phyloP scores from a whole-genome alignment of 2,113 vertebrate genomes.

The Cyprinodon brontotheroides region DNA sequence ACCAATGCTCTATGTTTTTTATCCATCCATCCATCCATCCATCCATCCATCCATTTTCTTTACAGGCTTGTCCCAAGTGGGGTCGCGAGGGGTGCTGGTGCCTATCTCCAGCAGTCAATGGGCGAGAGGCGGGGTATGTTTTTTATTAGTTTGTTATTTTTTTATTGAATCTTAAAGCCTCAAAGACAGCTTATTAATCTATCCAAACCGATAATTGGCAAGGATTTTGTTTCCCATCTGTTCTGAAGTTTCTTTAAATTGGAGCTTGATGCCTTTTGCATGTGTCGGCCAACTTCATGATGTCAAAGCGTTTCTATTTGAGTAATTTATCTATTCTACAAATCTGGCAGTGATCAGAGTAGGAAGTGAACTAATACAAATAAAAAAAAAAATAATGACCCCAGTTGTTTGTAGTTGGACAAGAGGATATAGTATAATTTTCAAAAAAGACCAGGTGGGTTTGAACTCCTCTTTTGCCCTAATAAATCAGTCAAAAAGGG shows the following conservation, averaged over 20 bases:
- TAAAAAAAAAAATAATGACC: background rate
- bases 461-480: background rate
- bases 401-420: background rate
- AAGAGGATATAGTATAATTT: background rate
- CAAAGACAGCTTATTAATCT: too few species aligned
- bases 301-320: background rate
- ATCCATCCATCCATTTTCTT: too few species aligned
- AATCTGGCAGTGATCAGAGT: background rate
- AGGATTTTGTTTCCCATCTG: background rate
- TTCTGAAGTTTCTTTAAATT: background rate
- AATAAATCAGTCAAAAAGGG: constrained; percentile 8
- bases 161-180: too few species aligned
- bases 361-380: background rate
- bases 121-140: too few species aligned
- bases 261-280: background rate
- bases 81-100: too few species aligned
- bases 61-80: too few species aligned
- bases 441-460: background rate
- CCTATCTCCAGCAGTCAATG: too few species aligned
- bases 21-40: too few species aligned
- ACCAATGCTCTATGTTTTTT: too few species aligned
- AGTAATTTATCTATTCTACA: background rate
- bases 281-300: background rate
- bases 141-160: too few species aligned
- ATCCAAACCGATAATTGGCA: background rate